phyloP scores from a whole-genome alignment of 2,888 invertebrate species.

The Chrysomela aeneicollis region DNA sequence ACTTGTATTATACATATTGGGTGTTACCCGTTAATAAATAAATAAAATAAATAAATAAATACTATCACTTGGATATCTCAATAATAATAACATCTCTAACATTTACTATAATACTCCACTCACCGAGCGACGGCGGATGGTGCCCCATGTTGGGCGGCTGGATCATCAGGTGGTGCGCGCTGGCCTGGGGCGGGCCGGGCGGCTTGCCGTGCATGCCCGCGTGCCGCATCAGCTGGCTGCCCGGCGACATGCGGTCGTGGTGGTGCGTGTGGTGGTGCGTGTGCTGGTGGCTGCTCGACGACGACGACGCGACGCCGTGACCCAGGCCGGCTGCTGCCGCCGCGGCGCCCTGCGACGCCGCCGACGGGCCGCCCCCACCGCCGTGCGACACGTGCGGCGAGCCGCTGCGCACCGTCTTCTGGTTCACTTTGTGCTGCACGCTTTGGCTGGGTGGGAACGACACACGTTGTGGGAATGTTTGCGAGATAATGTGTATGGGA shows the following conservation, averaged over 20 bases:
- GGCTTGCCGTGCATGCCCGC: conserved; percentile 60
- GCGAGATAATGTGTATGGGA: too few species aligned
- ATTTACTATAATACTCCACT: too few species aligned
- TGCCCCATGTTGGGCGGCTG: conserved; percentile 72
- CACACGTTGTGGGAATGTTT: too few species aligned
- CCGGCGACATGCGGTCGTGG: conserved; percentile 72
- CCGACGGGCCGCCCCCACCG: too few species aligned
- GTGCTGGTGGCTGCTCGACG: conserved; percentile 62
- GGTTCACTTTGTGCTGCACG: conserved; percentile 63
- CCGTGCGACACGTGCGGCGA: conserved; percentile 51
- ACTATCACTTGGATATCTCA: too few species aligned
- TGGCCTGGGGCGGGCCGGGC: conserved; percentile 49
- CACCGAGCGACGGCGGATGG: conserved; percentile 63
- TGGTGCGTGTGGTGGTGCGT: conserved; percentile 76
- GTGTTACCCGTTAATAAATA: too few species aligned
- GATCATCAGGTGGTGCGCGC: conserved; percentile 70
- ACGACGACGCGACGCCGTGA: conserved; percentile 58
- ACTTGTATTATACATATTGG: too few species aligned
- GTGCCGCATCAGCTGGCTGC: conserved; percentile 62
- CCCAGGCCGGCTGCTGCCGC: conserved; percentile 63
- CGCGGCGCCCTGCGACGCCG: background rate
- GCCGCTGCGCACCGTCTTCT: conserved; percentile 57
- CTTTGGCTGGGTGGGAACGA: conserved; percentile 73
- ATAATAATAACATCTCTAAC: too few species aligned
- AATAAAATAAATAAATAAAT: too few species aligned